Conservation (phyloP, 2,888 invertebrate genomes). For the Dione vanillae region DNA sequence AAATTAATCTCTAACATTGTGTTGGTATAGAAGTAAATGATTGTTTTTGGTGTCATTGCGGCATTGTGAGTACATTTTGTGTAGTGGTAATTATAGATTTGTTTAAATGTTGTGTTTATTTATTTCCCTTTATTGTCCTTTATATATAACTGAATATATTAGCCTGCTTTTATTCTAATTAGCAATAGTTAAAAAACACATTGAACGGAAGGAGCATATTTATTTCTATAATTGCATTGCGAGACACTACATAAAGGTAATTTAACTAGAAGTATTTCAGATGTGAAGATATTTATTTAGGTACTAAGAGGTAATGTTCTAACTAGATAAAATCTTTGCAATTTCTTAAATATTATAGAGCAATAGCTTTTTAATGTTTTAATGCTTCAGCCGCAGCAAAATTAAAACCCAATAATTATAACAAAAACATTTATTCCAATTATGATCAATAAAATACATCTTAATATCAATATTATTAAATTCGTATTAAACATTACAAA, state of each 20-base stretch:
- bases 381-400: not conserved
- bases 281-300: no score
- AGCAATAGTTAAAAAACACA: no score
- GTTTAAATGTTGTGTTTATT: constrained; percentile 9
- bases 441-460: constrained; percentile 9
- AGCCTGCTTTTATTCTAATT: not conserved
- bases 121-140: not conserved
- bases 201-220: no score
- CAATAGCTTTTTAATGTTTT: no score
- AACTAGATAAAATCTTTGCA: no score
- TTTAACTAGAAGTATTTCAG: no score
- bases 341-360: no score
- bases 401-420: constrained; percentile 8
- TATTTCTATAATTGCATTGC: no score
- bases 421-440: constrained; percentile 26
- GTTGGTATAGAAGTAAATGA: not conserved
- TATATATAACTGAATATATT: not conserved
- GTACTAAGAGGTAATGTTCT: no score
- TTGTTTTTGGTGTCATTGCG: constrained; percentile 11
- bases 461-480: constrained; percentile 4
- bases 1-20: not conserved
- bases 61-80: constrained; percentile 3
- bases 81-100: constrained; percentile 2
- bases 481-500: constrained; percentile 18
- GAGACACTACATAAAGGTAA: no score